phyloP scores from a whole-genome alignment of 2,113 vertebrate genomes.

The Etia nguti region DNA sequence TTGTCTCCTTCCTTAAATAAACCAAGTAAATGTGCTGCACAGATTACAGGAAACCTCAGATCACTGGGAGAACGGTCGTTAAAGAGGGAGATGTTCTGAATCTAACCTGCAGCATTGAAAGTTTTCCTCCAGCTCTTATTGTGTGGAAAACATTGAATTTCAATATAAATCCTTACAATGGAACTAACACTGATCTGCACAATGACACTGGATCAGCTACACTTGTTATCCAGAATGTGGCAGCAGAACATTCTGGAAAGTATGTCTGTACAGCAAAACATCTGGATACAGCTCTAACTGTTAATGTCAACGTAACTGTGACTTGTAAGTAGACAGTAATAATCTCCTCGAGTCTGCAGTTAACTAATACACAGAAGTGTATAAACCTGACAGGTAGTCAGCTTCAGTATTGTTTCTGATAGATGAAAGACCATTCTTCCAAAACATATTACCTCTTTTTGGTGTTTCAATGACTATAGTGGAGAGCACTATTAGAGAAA shows the following conservation, averaged over 20 bases:
- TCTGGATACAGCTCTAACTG: background rate
- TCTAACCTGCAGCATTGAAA: background rate
- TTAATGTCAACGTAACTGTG: rapidly evolving
- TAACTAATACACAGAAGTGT: background rate
- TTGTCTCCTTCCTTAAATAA: background rate
- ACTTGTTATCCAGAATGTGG: background rate
- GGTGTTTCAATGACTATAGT: background rate
- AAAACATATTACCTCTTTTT: background rate
- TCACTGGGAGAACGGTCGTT: background rate
- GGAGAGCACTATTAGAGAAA: background rate
- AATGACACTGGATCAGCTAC: background rate
- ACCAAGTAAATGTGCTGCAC: background rate
- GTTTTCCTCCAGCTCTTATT: background rate
- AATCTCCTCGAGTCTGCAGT: background rate
- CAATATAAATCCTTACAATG: background rate
- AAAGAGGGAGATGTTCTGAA: background rate
- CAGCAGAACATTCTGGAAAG: background rate
- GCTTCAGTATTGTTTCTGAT: rapidly evolving
- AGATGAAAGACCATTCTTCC: background rate
- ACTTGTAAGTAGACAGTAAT: background rate
- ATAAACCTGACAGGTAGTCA: rapidly evolving
- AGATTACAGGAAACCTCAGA: background rate
- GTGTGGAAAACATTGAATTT: rapidly evolving
- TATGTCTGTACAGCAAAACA: background rate
- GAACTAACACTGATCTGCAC: background rate